These are phyloP conservation scores for Drosophila ercepeae DNA, from an alignment of 1,140 invertebrate species.

Conservation along the genomic window DNA sequence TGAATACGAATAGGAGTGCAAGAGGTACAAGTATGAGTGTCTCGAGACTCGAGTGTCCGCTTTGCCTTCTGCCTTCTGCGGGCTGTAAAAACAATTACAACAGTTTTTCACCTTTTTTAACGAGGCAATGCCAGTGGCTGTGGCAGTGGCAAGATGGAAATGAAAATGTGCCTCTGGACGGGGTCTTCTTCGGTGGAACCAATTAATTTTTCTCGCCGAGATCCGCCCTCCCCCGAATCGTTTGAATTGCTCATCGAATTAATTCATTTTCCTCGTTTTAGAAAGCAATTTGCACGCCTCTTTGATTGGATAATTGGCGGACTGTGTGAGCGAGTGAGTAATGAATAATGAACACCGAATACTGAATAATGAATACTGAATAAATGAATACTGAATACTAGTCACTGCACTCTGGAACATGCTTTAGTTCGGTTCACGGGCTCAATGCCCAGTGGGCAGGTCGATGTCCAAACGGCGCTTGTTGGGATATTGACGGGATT, in stretches of 20 bases:
- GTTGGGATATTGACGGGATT: no score
- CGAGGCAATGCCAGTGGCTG: conserved; percentile 20
- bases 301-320: conserved; percentile 57
- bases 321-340: conserved; percentile 1
- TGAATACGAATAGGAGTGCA: not conserved
- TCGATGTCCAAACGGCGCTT: conserved; percentile 41
- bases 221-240: conserved; percentile 18
- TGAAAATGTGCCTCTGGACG: conserved; percentile 36
- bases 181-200: conserved; percentile 48
- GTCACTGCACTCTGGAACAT: conserved; percentile 5
- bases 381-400: not conserved
- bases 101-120: conserved; percentile 67
- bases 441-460: conserved; percentile 33
- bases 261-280: conserved; percentile 28
- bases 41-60: conserved; percentile 10
- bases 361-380: not conserved
- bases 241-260: conserved; percentile 36
- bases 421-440: not conserved
- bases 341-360: conserved; percentile 14
- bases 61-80: not conserved
- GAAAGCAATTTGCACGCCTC: conserved; percentile 42
- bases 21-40: not conserved
- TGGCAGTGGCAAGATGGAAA: conserved; percentile 6
- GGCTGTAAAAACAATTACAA: conserved; percentile 76
- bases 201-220: conserved; percentile 38